phyloP scores from a whole-genome alignment of 2,113 vertebrate genomes.

The Rhabdomys dilectus region DNA sequence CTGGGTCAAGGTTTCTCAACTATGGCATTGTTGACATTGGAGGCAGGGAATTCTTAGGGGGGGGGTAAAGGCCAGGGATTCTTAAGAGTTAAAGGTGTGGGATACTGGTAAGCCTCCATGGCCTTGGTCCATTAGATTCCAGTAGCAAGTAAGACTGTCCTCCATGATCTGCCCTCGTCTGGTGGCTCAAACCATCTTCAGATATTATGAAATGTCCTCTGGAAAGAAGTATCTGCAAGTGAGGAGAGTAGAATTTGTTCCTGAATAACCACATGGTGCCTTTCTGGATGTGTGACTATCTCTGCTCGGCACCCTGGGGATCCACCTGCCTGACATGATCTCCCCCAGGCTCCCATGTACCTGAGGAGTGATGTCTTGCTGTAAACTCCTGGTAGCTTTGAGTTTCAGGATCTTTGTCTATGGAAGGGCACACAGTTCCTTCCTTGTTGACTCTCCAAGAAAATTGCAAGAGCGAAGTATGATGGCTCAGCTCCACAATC shows the following conservation, averaged over 20 bases:
- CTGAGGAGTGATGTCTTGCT: not conserved
- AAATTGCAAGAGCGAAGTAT: not conserved
- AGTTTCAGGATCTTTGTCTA: not conserved
- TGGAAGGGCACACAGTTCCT: not conserved
- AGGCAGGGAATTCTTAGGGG: not conserved
- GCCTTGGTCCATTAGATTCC: not conserved
- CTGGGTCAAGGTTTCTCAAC: not conserved
- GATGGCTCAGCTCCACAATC: not conserved
- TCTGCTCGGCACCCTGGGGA: accelerated
- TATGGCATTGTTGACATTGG: accelerated
- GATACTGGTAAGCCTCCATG: not conserved
- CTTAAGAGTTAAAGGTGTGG: not conserved
- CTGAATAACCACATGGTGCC: accelerated
- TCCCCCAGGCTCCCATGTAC: accelerated
- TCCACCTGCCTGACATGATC: accelerated
- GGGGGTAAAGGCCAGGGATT: accelerated
- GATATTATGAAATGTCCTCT: accelerated
- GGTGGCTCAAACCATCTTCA: not conserved
- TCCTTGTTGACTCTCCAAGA: no score
- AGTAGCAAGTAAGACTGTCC: not conserved
- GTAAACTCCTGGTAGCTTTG: accelerated
- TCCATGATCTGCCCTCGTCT: accelerated
- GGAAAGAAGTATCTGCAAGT: accelerated
- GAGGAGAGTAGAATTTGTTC: not conserved
- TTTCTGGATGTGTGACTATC: accelerated